Base-by-base conservation (phyloP, 1,140 invertebrate species). In the Drosophila nigromelanica region DNA sequence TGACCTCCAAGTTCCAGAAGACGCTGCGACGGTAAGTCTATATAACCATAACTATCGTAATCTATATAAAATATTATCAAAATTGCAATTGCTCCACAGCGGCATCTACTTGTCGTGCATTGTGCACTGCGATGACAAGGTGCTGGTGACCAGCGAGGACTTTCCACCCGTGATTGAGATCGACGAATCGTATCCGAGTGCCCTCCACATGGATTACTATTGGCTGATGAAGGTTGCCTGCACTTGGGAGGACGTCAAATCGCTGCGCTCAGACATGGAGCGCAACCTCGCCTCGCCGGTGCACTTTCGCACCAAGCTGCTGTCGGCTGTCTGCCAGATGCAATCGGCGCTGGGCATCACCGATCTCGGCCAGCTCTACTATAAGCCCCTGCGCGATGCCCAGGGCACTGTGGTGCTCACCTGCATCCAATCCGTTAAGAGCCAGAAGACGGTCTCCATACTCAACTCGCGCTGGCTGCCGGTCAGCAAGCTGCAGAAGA, bases 191-290 rank as follows among this genome's bases (percentile, higher is more conserved):
- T 99, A 97, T 91, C 97, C 97, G 21, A 96, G 95, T 72, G 96
- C 96, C 72, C 95, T 99, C 30, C 95, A 98, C 89, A 95, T 95
- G 66, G 98, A 99, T 92, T 97, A 98, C 91, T 97, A 99, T 92
- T 99, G 98, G 98, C 93, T 99, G 2, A 97, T 99, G 95, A 99
- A 99, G 94, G 97, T 99, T 12, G 96, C 98, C 0, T 98, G 97
- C 91, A 97, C 96, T 0, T 99, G 98, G 98, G 97, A 98, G 71
- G 98, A 99, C 92, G 97, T 98, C 1, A 98, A 98, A 90, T 94
- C 95, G 11, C 92, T 99, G 0, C 94, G 96, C 42, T 95, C 96
- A 37, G 97, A 99, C 73, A 97, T 99, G 96, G 98, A 99, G 91
- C 97, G 98, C 85, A 97, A 97, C 89, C 94, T 96, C 3, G 97